phyloP scores from a whole-genome alignment of 2,113 vertebrate species.

The Mesitornis unicolor region DNA sequence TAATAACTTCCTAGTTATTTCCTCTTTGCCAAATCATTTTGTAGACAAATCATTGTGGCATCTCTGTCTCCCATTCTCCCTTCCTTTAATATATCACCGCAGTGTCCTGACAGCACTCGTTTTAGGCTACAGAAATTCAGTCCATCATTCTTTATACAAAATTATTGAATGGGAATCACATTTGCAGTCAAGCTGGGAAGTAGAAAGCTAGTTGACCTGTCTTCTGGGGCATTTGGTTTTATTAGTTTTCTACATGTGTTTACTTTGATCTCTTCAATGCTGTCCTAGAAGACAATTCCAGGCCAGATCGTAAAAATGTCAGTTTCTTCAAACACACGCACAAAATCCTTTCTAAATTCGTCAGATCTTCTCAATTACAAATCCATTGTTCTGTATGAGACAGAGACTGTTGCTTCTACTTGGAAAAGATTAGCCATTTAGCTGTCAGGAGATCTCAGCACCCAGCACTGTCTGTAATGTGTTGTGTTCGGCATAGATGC shows the following conservation, averaged over 20 bases:
- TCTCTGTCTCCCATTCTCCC: neutral
- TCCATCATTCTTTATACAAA: neutral
- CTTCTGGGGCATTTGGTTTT: slow-evolving; percentile 15
- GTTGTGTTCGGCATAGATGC: neutral
- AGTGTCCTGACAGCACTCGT: neutral
- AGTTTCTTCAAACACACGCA: neutral
- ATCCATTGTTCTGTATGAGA: neutral
- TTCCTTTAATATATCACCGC: neutral
- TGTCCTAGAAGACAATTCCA: neutral
- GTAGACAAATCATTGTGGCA: neutral
- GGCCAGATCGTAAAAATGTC: neutral
- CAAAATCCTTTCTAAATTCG: slow-evolving; percentile 26
- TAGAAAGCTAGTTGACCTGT: neutral
- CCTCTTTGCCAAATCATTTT: neutral
- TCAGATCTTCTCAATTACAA: slow-evolving; percentile 10
- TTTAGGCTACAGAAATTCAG: slow-evolving; percentile 18
- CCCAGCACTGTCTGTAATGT: neutral
- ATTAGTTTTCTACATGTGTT: neutral
- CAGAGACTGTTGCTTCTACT: neutral
- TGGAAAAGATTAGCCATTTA: slow-evolving; percentile 1
- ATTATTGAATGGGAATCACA: neutral
- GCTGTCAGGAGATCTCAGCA: neutral
- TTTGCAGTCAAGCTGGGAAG: neutral
- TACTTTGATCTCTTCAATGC: slow-evolving; percentile 4
- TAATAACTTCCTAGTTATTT: neutral